Base-by-base conservation (phyloP, 2,888 invertebrate genomes). In the Aromia moschata region DNA sequence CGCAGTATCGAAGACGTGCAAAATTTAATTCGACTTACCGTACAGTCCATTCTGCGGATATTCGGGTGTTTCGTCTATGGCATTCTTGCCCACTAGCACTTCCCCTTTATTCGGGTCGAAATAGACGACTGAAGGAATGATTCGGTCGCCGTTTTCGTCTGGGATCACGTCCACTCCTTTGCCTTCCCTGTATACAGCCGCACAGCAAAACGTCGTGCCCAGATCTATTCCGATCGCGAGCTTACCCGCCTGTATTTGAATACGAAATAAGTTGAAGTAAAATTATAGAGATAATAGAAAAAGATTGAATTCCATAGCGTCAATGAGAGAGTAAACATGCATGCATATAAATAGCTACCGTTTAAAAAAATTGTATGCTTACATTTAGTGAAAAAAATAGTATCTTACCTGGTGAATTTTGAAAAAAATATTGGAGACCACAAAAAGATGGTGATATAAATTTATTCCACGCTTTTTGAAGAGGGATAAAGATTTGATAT, bases 71-170 rank as follows among this genome's bases (percentile, higher is more conserved):
- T 37, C 20, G 1, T 60, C 49, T 18, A 55, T 45, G 11, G 65
- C 65, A 3, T 37, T 46, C 4, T 40, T 46, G 1, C 65, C 65
- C 15, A 65, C 60, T 2, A 31, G 52, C 0, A 57, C 49, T 15
- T 60, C 45, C 9, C 40, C 36, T 31, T 7, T 53, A 7, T 47
- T 20, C 5, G 62, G 59, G 16, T 59, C 38, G 37, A 59, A 65
- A 20, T 37, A 65, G 14, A 65, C 49, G 12, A 52, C 16, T 7
- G 65, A 65, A 10, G 65, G 65, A 5, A 49, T 62, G 37, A 62
- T 33, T 7, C 53, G 51, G 3, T 55, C 33, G 1, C 62, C 57
- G n/a, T 46, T 20, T 14, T 11, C 30, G 25, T 61, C 55, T 2
- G 57, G 52, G 38, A 65, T 62, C 7, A 60, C 18, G 37, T 58